Evolutionary conservation across 2,888 invertebrate species (phyloP).

Genomic region (Pherbina coryleti): DNA sequence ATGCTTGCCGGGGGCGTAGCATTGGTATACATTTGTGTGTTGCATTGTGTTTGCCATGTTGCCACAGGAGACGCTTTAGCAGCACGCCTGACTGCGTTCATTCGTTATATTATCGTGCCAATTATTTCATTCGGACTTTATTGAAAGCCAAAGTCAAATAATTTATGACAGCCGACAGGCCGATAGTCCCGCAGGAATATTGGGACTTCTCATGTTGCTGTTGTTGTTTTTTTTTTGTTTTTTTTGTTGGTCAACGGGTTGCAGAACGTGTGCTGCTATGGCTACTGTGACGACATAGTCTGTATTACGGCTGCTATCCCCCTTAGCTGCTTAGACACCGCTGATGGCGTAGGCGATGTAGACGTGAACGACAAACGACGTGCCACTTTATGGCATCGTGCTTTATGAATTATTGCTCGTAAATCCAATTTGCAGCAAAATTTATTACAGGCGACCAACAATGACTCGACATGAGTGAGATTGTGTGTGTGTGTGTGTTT

Average conservation of each 20-base stretch:
- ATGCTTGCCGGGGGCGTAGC: too few relatives aligned
- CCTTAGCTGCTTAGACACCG: background rate
- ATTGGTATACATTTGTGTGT: too few relatives aligned
- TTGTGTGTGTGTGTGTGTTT: background rate
- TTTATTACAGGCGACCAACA: slow-evolving; percentile 46
- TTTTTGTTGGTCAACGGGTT: background rate
- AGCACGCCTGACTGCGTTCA: background rate
- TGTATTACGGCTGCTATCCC: background rate
- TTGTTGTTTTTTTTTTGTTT: background rate
- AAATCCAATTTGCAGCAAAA: slow-evolving; percentile 52
- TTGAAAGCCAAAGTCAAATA: slow-evolving; percentile 44
- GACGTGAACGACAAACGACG: slow-evolving; percentile 23
- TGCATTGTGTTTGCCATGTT: background rate
- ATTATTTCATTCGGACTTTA: slow-evolving; percentile 48
- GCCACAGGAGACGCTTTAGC: too few relatives aligned
- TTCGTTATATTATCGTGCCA: slow-evolving; percentile 47
- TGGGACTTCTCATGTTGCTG: background rate
- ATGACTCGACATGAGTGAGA: slow-evolving; percentile 1
- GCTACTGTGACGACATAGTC: slow-evolving; percentile 1
- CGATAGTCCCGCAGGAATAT: background rate
- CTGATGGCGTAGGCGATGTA: background rate
- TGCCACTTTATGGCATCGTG: slow-evolving; percentile 40
- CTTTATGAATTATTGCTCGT: slow-evolving; percentile 51
- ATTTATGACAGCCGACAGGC: slow-evolving; percentile 26
- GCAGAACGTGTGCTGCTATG: background rate